A percentile compares a stretch with the other conserved stretches of the same genome.
Conservation (phyloP, 2,113 vertebrate species). For the Columba livia region DNA sequence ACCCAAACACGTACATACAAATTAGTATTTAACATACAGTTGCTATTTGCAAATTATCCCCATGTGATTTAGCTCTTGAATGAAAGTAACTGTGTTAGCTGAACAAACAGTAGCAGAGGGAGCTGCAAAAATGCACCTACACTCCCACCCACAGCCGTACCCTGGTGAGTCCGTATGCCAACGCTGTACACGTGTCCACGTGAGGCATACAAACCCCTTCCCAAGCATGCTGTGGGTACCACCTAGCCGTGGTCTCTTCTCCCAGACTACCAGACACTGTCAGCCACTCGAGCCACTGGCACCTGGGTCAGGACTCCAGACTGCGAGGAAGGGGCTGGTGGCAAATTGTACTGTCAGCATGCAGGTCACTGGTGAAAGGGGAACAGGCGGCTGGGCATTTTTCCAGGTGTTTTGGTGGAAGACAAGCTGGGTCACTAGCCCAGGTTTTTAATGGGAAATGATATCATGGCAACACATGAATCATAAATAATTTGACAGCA, state of each 20-base stretch:
- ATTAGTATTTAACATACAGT: constrained; percentile 71
- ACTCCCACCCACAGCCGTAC: not conserved
- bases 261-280: not conserved
- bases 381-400: fast-evolving
- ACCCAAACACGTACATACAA: constrained; percentile 70
- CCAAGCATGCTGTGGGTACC: not conserved
- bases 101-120: constrained; percentile 53
- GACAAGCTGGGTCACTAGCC: not conserved
- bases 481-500: constrained; percentile 21
- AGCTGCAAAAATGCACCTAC: not conserved
- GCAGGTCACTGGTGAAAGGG: not conserved
- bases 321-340: not conserved
- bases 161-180: fast-evolving
- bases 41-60: constrained; percentile 68
- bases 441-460: not conserved
- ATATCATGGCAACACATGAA: constrained; percentile 29
- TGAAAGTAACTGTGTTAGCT: constrained; percentile 38
- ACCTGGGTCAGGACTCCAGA: not conserved
- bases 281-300: not conserved
- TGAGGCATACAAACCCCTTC: not conserved
- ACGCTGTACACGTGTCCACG: fast-evolving
- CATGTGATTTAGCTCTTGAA: constrained; percentile 49
- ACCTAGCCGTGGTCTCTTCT: not conserved
- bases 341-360: not conserved
- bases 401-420: not conserved